A percentile compares a stretch with the other conserved stretches of the same genome.
phyloP scores from a whole-genome alignment of 2,888 invertebrate species.

The Steinernema carpocapsae region DNA sequence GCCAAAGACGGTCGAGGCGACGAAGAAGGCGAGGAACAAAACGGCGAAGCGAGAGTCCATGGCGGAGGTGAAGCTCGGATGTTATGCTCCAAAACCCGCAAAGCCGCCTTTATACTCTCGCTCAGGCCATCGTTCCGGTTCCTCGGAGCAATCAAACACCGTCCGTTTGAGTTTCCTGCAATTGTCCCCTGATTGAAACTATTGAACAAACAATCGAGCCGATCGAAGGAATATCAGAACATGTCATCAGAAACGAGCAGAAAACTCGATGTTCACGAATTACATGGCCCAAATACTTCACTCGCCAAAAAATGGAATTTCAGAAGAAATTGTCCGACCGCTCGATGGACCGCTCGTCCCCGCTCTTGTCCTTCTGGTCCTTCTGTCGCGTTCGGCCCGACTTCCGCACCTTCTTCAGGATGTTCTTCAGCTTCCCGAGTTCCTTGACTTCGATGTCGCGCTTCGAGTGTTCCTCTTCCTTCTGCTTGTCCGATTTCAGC shows the following conservation, averaged over 20 bases:
- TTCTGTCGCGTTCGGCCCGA: neutral
- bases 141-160: neutral
- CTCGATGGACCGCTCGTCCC: neutral
- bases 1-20: slow-evolving; percentile 4
- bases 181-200: neutral
- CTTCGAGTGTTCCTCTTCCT: neutral
- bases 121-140: neutral
- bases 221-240: no score
- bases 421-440: neutral
- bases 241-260: no score
- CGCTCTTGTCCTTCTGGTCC: neutral
- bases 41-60: neutral
- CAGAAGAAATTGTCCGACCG: neutral
- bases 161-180: neutral
- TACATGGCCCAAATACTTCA: no score
- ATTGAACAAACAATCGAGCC: neutral
- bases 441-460: neutral
- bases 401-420: neutral
- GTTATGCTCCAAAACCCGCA: neutral
- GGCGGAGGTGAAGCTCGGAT: neutral
- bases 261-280: no score
- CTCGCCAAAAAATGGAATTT: no score
- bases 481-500: neutral
- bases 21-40: neutral
- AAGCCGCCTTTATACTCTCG: neutral